Evolutionary conservation across 1,140 invertebrate species (phyloP), one percentile per base, ranked within the genome.

Genomic region (Drosophila nasuta): DNA sequence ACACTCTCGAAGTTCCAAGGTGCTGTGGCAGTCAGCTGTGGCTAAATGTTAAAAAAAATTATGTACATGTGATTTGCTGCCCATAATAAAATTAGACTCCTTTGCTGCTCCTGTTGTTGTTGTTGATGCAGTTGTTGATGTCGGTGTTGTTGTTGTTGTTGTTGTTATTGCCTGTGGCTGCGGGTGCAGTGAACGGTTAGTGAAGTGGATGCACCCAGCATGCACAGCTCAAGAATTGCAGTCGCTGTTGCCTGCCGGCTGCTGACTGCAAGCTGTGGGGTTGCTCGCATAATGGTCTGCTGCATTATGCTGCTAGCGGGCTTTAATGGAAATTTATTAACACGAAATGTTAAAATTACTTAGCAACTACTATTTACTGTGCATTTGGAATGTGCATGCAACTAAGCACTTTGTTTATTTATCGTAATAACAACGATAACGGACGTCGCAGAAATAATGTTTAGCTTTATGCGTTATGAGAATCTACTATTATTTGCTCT

Each of bases 61-160:
- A 70, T 89, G 80, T 75, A 67, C 83, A 81, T 88, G 43, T 89
- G 83, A 88, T 88, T 88, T 88, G 83, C 85, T 83, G 85, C 63
- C 74, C 85, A 88, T 83, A 88, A 88, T 88, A 80, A 83, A 88
- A 88, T 88, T 89, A 83, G 77, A 81, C 64, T 70, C 62, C 54
- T 52, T 73, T 80, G 45, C 41, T 28, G 20, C n/a, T 13, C 30
- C 3, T 10, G 17, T 30, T 54, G 3, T 54, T 13, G 54, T 15
- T 11, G 17, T 10, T 52, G 2, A 25, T n/a, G 75, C 41, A 49
- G 43, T 33, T 45, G 20, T 20, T 20, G 20, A 8, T 59, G 43
- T 7, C 5, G 33, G 35, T 11, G 17, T 15, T 20, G 49, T n/a
- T 54, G 25, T 13, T 82, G 25, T 13, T 82, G 65, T 11, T 28